Percentiles rank a stretch among this genome's conserved stretches.
These are phyloP conservation scores for Caenorhabditis elegans DNA, from an alignment of 1,140 invertebrate genomes.

Conservation along the genomic window WBcel235 BX284602.5:6749501-6750000, in stretches of 20 bases:
- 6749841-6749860: too few species aligned
- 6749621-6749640: not conserved
- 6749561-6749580: not conserved
- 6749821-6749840: too few species aligned
- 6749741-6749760: too few species aligned
- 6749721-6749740: not conserved
- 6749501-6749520: not conserved
- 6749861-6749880: not conserved
- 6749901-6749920: conserved; percentile 2
- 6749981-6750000: conserved; percentile 10
- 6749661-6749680: not conserved
- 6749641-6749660: conserved; percentile 1
- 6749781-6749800: too few species aligned
- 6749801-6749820: too few species aligned
- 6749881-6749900: conserved; percentile 12
- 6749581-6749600: not conserved
- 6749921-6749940: conserved; percentile 13
- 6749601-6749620: conserved; percentile 4
- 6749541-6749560: not conserved
- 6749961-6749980: conserved; percentile 15
- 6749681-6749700: conserved; percentile 1
- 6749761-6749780: too few species aligned
- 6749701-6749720: not conserved
- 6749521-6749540: not conserved
- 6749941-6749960: not conserved